Percentiles rank a stretch among this genome's conserved stretches.
Conservation (phyloP, 2,888 invertebrate species). For the Parnassius smintheus region DNA sequence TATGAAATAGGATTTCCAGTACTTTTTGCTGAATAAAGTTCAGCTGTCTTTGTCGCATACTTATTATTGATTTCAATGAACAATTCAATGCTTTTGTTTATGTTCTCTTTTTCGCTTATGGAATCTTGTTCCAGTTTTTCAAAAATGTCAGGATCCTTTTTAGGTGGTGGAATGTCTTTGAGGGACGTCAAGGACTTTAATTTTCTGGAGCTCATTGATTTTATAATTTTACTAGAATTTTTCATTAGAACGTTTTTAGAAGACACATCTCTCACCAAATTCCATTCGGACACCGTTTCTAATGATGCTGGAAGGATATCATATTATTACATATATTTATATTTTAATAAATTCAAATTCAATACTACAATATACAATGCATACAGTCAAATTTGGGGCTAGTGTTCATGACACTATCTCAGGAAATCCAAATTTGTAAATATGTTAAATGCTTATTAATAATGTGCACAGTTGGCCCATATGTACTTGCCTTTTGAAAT, state of each 20-base stretch:
- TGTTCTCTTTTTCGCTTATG: constrained; percentile 35
- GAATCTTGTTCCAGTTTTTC: constrained; percentile 28
- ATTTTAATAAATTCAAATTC: too few relatives aligned
- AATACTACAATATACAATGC: too few relatives aligned
- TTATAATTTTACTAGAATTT: constrained; percentile 40
- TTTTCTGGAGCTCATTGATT: constrained; percentile 37
- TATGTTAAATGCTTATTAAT: too few relatives aligned
- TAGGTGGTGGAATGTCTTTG: constrained; percentile 21
- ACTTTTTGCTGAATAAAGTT: constrained; percentile 37
- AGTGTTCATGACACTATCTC: too few relatives aligned
- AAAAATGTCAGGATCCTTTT: constrained; percentile 5
- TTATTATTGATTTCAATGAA: constrained; percentile 44
- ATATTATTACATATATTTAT: too few relatives aligned
- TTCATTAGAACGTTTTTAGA: constrained; percentile 30
- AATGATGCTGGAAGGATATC: constrained; percentile 29
- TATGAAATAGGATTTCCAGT: constrained; percentile 39
- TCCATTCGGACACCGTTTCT: constrained; percentile 54
- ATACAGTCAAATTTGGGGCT: too few relatives aligned
- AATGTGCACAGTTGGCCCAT: too few relatives aligned
- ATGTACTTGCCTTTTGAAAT: too few relatives aligned
- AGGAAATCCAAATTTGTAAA: too few relatives aligned
- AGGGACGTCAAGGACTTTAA: constrained; percentile 39
- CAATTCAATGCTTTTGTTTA: constrained; percentile 40
- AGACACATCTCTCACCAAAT: constrained; percentile 40
- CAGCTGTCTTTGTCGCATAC: constrained; percentile 44